A percentile compares a stretch with the other conserved stretches of the same genome.
Evolutionary conservation across 2,113 vertebrate species (phyloP).

Genomic region (Tympanuchus pallidicinctus): DNA sequence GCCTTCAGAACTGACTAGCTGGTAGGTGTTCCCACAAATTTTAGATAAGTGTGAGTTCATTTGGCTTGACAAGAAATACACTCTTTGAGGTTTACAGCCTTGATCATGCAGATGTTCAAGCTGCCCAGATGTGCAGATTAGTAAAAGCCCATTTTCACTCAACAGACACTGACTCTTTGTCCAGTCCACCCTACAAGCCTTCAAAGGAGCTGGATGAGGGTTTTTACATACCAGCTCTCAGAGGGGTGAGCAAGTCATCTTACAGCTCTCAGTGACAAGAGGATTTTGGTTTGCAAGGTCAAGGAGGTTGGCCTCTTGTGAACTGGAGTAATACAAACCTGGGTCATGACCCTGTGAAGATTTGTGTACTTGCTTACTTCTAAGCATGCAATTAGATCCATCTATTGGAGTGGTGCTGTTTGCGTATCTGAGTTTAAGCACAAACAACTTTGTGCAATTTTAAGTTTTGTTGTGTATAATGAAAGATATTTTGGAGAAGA

Average conservation of each 20-base stretch:
- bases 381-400: neutral
- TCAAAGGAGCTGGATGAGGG: neutral
- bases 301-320: conserved; percentile 27
- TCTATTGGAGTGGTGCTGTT: neutral
- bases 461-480: neutral
- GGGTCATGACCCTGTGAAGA: neutral
- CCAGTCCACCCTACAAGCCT: rapidly evolving
- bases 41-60: rapidly evolving
- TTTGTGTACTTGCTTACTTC: conserved; percentile 27
- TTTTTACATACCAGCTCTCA: neutral
- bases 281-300: conserved; percentile 43
- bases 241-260: neutral
- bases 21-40: rapidly evolving
- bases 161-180: neutral
- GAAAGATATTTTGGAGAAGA: neutral
- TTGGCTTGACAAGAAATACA: neutral
- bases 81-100: neutral
- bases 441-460: neutral
- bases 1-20: neutral
- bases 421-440: neutral
- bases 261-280: conserved; percentile 7
- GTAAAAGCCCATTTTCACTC: neutral
- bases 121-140: neutral
- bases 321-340: conserved; percentile 22
- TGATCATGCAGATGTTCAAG: neutral